Percentiles rank a stretch among this genome's conserved stretches.
phyloP scores from a whole-genome alignment of 2,113 vertebrate species.

The Gymnocephalus cernua region DNA sequence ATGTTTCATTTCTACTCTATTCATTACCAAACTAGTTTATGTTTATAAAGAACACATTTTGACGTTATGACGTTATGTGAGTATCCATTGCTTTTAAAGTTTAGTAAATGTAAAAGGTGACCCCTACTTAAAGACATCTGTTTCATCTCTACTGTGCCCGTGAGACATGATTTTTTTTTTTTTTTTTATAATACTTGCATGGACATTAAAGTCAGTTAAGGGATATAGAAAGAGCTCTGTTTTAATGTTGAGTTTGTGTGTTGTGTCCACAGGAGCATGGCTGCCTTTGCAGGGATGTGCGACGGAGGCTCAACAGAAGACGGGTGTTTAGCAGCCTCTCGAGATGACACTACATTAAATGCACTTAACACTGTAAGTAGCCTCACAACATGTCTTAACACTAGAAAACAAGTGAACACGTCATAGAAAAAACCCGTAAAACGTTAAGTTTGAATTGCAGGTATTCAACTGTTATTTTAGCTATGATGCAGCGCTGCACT shows the following conservation, averaged over 20 bases:
- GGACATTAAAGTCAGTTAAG: neutral
- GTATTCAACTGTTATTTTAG: neutral
- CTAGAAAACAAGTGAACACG: neutral
- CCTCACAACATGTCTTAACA: conserved; percentile 16
- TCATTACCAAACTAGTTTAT: neutral
- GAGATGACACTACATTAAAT: conserved; percentile 98
- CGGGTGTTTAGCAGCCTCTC: conserved; percentile 95
- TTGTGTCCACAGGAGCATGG: conserved; percentile 93
- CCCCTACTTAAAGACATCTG: neutral
- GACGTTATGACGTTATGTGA: no score
- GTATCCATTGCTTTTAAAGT: neutral
- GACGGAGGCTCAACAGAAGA: conserved; percentile 99
- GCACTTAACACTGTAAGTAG: conserved; percentile 96
- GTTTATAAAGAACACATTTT: neutral
- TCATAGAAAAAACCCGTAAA: neutral
- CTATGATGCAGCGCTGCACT: conserved; percentile 1
- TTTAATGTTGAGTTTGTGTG: conserved; percentile 22
- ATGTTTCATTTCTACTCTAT: neutral
- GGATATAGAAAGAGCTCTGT: neutral
- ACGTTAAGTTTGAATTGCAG: neutral
- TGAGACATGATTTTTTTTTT: neutral
- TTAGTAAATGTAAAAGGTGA: neutral
- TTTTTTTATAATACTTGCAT: neutral
- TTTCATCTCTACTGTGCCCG: neutral
- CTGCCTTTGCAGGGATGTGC: conserved; percentile 99